Base-by-base conservation (phyloP, 2,797 vertebrate genomes). In the Sandelia bainsii region DNA sequence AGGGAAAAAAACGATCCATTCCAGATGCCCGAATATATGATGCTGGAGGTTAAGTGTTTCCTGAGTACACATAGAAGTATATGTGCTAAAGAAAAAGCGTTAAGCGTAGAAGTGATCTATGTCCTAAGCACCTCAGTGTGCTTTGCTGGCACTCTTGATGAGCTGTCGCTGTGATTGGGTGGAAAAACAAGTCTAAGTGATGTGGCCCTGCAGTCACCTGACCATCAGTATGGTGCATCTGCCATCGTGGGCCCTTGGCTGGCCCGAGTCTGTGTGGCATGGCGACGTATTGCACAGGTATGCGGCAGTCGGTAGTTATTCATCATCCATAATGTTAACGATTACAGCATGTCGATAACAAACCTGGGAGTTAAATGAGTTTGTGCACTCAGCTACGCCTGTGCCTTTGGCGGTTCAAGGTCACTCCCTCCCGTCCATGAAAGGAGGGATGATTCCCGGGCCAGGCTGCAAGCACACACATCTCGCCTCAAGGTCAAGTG, bases 341-440 rank as follows among this genome's bases (percentile, higher is more conserved):
- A 94, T 93, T 92, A 93, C 93, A 92, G 92, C 88, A 86, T 88
- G 93, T 95, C 93, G 91, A 94, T 95, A 94, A 90, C 87, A 89
- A 92, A 90, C 87, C 89, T 84, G 62, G 87, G 89, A 89, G 92
- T 92, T 93, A 93, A 95, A 95, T 95, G 93, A 94, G 93, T 94
- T 93, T 93, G 93, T 93, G 93, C 89, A 90, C 89, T 90, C 90
- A 90, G 91, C 91, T 87, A 92, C 85, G 91, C 90, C 91, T 88
- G 89, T 76, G 82, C 88, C 85, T 78, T 46, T 27, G 76, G 76
- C 81, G 71, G 92, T 93, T 94, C 94, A 95, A 95, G 94, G 94
- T 94, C 92, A 91, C 82, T 88, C 86, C 83, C 80, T 73, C 59
- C 82, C 40, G 45, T 45, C 59, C 74, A 66, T 92, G 93, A 94